Conservation (phyloP, 2,113 vertebrate genomes). For the Pitta sordida region DNA sequence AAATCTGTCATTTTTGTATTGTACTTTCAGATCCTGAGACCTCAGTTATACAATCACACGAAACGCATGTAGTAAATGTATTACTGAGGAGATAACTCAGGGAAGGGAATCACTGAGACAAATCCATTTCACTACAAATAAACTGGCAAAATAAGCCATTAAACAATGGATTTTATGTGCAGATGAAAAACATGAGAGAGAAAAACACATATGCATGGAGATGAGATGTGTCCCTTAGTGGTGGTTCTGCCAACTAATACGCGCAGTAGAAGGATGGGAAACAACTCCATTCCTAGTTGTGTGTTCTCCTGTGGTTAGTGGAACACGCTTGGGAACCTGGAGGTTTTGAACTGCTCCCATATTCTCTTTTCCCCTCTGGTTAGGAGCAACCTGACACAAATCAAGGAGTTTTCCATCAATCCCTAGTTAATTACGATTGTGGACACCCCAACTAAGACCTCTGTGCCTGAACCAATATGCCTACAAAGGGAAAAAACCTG, state of each 20-base stretch:
- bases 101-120: not conserved
- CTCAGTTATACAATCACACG: not conserved
- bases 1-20: not conserved
- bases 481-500: not conserved
- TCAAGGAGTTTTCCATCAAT: not conserved
- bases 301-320: not conserved
- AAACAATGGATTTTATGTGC: not conserved
- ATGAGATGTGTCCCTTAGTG: not conserved
- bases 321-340: not conserved
- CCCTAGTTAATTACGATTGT: not conserved
- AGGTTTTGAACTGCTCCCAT: not conserved
- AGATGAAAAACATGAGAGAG: not conserved
- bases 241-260: too few relatives aligned
- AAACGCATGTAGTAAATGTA: not conserved
- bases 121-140: not conserved
- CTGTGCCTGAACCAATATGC: not conserved
- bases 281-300: not conserved
- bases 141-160: not conserved
- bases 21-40: not conserved
- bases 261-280: not conserved
- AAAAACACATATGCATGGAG: not conserved
- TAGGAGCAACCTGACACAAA: not conserved
- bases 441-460: not conserved
- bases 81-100: not conserved
- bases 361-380: fast-evolving